A percentile compares a stretch with the other conserved stretches of the same genome.
Conservation (phyloP, 2,113 vertebrate genomes). For the Hippocampus abdominalis region DNA sequence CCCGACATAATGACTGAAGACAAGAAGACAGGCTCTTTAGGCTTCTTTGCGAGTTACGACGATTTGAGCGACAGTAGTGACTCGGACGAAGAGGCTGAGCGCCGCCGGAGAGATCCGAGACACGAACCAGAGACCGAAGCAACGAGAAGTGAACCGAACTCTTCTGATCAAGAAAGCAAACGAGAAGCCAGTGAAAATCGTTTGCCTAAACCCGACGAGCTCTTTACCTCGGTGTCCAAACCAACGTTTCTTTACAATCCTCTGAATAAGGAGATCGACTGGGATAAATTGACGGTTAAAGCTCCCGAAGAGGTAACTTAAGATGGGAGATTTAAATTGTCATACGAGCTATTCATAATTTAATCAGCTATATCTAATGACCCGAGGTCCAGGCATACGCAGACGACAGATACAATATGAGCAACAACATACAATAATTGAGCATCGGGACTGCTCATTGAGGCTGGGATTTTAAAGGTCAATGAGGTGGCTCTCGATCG, state of each 20-base stretch:
- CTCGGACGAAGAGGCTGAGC: constrained; percentile 61
- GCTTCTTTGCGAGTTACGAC: constrained; percentile 87
- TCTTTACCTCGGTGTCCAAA: constrained; percentile 84
- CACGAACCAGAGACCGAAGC: constrained; percentile 42
- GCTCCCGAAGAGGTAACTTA: constrained; percentile 87
- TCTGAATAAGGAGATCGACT: constrained; percentile 88
- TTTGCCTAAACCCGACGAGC: constrained; percentile 82
- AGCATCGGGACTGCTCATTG: no score
- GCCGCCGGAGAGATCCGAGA: constrained; percentile 37
- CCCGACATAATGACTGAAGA: constrained; percentile 74
- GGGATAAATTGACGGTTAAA: constrained; percentile 85
- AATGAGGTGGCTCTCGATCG: no score
- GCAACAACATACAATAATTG: no score
- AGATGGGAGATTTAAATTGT: not conserved
- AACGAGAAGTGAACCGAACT: constrained; percentile 2
- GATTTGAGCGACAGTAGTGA: constrained; percentile 72
- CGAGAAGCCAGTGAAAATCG: constrained; percentile 48
- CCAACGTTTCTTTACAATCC: constrained; percentile 91
- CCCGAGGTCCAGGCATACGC: not conserved
- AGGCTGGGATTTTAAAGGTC: no score
- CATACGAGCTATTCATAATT: not conserved
- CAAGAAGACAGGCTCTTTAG: constrained; percentile 77
- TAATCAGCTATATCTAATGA: not conserved
- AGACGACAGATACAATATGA: not conserved
- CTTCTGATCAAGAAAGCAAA: constrained; percentile 50